These are phyloP conservation scores for Synanthedon formicaeformis DNA, from an alignment of 2,888 invertebrate species.

Conservation along the genomic window DNA sequence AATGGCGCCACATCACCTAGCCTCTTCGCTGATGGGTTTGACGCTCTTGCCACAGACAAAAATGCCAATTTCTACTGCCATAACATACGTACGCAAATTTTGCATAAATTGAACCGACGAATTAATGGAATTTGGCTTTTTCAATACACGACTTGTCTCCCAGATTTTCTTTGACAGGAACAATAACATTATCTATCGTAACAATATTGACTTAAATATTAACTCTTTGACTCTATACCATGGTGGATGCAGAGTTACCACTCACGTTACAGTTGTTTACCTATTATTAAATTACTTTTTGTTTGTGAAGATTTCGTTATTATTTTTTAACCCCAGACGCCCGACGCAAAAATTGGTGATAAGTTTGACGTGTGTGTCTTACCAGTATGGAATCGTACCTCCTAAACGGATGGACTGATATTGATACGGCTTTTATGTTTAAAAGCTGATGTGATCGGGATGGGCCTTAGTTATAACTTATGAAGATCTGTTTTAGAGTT, in stretches of 20 bases:
- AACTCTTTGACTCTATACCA: slow-evolving; percentile 39
- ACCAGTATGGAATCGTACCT: no score
- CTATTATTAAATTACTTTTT: no score
- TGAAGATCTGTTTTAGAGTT: no score
- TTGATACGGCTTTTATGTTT: no score
- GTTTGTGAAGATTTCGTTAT: no score
- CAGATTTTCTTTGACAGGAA: slow-evolving; percentile 37
- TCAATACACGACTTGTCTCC: slow-evolving; percentile 17
- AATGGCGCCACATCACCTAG: slow-evolving; percentile 26
- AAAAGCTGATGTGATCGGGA: no score
- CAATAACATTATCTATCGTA: slow-evolving; percentile 42
- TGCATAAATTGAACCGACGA: slow-evolving; percentile 33
- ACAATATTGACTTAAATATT: slow-evolving; percentile 26
- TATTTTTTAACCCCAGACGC: no score
- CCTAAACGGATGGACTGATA: no score
- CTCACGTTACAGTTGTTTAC: no score
- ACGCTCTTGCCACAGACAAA: slow-evolving; percentile 34
- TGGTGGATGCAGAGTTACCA: slow-evolving; percentile 27
- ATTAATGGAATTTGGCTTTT: slow-evolving; percentile 32
- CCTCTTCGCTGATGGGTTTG: slow-evolving; percentile 31
- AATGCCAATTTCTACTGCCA: slow-evolving; percentile 34
- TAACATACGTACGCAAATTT: slow-evolving; percentile 28
- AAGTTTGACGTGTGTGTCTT: no score
- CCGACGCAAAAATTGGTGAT: no score
- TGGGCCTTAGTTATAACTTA: no score